A percentile compares a stretch with the other conserved stretches of the same genome.
Evolutionary conservation across 2,113 vertebrate species (phyloP).

Genomic region (Platycercus adscitus): DNA sequence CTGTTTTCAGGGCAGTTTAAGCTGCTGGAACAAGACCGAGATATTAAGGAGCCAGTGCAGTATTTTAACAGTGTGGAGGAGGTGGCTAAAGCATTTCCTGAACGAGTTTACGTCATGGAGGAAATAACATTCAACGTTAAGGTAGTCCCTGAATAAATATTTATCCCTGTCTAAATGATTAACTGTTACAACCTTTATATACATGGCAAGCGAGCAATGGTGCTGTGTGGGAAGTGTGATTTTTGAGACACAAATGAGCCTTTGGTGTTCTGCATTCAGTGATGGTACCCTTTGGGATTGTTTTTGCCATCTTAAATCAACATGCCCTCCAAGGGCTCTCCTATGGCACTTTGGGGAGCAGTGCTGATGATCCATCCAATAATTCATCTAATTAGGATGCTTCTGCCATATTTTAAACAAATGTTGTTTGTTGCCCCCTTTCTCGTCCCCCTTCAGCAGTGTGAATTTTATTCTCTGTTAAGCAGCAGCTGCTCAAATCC

Average conservation of each 20-base stretch:
- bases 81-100: slow-evolving; percentile 99
- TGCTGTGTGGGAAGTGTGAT: slow-evolving; percentile 40
- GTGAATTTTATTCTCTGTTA: slow-evolving; percentile 51
- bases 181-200: slow-evolving; percentile 39
- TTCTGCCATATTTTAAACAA: slow-evolving; percentile 64
- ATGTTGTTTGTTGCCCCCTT: slow-evolving; percentile 51
- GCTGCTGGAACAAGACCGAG: slow-evolving; percentile 97
- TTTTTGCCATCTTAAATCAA: slow-evolving; percentile 17
- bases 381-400: slow-evolving; percentile 49
- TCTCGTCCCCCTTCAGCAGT: background rate
- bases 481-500: slow-evolving; percentile 65
- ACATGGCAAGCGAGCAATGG: background rate
- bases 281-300: background rate
- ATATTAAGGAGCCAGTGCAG: slow-evolving; percentile 97
- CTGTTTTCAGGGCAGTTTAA: slow-evolving; percentile 94
- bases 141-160: slow-evolving; percentile 83
- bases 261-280: background rate
- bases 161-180: slow-evolving; percentile 65
- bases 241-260: slow-evolving; percentile 1
- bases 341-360: slow-evolving; percentile 2
- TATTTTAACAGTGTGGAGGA: slow-evolving; percentile 99
- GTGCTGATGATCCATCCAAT: slow-evolving; percentile 32
- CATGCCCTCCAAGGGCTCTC: slow-evolving; percentile 5
- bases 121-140: slow-evolving; percentile 99
- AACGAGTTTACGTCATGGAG: slow-evolving; percentile 99